A percentile compares a stretch with the other conserved stretches of the same genome.
These are phyloP conservation scores for Nudaria mundana DNA, from an alignment of 2,888 invertebrate genomes.

Conservation along the genomic window DNA sequence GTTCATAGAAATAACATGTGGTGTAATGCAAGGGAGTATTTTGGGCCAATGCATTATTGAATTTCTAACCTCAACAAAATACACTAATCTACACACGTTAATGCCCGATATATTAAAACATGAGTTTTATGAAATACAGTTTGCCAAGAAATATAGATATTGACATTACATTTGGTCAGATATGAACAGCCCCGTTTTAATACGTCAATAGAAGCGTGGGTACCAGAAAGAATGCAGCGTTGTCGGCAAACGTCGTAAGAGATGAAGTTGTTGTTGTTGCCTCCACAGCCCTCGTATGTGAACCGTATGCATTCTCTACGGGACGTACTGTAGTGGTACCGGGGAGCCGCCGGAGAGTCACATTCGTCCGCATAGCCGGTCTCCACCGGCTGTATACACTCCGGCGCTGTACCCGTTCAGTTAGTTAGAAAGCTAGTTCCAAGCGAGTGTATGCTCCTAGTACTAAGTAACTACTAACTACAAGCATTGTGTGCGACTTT, in stretches of 20 bases:
- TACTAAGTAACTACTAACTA: constrained; percentile 11
- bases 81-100: no score
- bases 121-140: no score
- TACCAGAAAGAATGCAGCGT: constrained; percentile 48
- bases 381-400: constrained; percentile 53
- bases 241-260: constrained; percentile 85
- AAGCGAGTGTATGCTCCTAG: constrained; percentile 9
- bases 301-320: constrained; percentile 88
- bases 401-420: constrained; percentile 49
- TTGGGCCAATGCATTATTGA: no score
- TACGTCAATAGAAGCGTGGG: constrained; percentile 9
- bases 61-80: no score
- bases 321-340: constrained; percentile 88
- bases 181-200: background rate
- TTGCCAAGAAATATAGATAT: no score
- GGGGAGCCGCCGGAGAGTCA: constrained; percentile 60
- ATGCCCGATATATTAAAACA: no score
- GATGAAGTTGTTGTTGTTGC: constrained; percentile 92
- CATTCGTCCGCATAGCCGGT: constrained; percentile 40
- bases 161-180: background rate
- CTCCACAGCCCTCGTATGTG: constrained; percentile 92
- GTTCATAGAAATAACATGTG: no score
- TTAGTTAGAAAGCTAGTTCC: constrained; percentile 28
- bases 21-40: no score
- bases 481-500: no score